phyloP scores from a whole-genome alignment of 2,113 vertebrate genomes.

The Illadopsis cleaveri region DNA sequence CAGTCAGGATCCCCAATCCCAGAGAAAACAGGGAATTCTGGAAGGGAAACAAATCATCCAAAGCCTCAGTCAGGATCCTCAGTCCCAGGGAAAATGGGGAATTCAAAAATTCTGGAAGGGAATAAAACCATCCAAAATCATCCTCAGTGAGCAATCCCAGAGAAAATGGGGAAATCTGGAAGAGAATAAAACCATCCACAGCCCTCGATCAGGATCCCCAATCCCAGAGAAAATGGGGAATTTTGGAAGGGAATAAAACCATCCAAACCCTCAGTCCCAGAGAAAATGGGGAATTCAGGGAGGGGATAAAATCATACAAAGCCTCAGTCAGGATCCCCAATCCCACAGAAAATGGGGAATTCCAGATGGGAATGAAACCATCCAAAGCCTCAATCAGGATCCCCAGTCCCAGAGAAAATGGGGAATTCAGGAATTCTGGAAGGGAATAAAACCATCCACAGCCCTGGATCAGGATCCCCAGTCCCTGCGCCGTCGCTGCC shows the following conservation, averaged over 20 bases:
- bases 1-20: neutral
- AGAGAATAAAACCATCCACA: neutral
- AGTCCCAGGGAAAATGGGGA: no score
- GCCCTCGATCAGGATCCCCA: neutral
- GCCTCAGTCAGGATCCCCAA: neutral
- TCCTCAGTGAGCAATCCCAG: no score
- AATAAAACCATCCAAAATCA: neutral
- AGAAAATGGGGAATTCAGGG: neutral
- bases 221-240: neutral
- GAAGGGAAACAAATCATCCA: neutral
- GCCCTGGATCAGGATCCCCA: no score
- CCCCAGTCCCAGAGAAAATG: no score
- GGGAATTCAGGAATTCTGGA: neutral
- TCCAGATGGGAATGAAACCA: neutral
- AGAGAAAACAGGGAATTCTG: neutral
- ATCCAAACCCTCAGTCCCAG: neutral
- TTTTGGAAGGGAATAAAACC: neutral
- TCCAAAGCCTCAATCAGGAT: no score
- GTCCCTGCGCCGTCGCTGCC: neutral
- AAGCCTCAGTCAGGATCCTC: neutral
- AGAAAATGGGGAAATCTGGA: neutral
- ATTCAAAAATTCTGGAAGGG: neutral
- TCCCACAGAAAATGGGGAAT: no score
- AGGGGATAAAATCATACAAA: neutral
- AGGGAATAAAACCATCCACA: neutral